These are phyloP conservation scores for Perca flavescens DNA, from an alignment of 2,113 vertebrate species.

Conservation along the genomic window DNA sequence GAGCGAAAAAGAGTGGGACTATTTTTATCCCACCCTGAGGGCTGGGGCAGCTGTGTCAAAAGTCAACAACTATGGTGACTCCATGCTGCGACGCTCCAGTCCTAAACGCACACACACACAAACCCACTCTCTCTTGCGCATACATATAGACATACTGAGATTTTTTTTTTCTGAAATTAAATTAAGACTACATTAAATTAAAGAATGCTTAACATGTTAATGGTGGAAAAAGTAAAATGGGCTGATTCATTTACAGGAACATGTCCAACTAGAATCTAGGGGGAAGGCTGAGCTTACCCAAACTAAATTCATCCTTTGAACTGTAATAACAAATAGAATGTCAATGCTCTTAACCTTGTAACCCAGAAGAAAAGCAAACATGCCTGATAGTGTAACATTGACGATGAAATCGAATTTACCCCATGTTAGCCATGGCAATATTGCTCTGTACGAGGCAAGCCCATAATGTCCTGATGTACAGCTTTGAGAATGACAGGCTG, in stretches of 20 bases:
- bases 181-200: background rate
- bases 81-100: conserved; percentile 55
- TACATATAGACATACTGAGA: background rate
- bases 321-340: conserved; percentile 57
- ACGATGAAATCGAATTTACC: conserved; percentile 75
- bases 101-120: conserved; percentile 66
- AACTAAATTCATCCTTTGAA: conserved; percentile 40
- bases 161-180: background rate
- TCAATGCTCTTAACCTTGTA: conserved; percentile 69
- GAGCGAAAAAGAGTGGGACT: conserved; percentile 63
- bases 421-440: conserved; percentile 76
- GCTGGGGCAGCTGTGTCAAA: conserved; percentile 81
- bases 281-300: background rate
- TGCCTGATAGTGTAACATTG: conserved; percentile 62
- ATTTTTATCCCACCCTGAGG: conserved; percentile 81
- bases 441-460: conserved; percentile 62
- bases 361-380: conserved; percentile 60
- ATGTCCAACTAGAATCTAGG: background rate
- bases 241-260: background rate
- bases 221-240: background rate
- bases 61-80: conserved; percentile 79
- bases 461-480: conserved; percentile 77
- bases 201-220: background rate
- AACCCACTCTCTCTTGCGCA: background rate
- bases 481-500: conserved; percentile 78